Percentiles rank a stretch among this genome's conserved stretches.
Conservation (phyloP, 2,797 vertebrate genomes). For the Pampus argenteus region DNA sequence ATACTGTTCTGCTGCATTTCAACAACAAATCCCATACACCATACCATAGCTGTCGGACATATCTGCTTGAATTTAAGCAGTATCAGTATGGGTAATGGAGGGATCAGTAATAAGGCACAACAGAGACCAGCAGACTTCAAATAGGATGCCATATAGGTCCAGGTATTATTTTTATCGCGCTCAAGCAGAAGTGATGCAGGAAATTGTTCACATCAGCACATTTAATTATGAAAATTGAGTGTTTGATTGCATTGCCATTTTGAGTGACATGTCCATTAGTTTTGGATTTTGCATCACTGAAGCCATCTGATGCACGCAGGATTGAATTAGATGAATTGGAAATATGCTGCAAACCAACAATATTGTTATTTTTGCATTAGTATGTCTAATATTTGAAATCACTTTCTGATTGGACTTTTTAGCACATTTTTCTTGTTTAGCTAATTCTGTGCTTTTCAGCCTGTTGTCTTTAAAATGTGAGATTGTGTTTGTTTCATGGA, state of each 20-base stretch:
- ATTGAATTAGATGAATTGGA: conserved; percentile 23
- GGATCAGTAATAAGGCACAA: neutral
- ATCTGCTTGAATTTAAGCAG: neutral
- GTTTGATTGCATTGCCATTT: conserved; percentile 20
- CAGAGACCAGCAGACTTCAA: conserved; percentile 2
- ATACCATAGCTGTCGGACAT: neutral
- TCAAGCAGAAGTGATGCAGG: conserved; percentile 13
- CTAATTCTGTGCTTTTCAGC: conserved; percentile 2
- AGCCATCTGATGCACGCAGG: conserved; percentile 9
- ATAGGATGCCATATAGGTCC: conserved; percentile 1
- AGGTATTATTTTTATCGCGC: conserved; percentile 12
- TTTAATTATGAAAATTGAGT: conserved; percentile 27
- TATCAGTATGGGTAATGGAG: neutral
- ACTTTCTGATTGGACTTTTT: neutral
- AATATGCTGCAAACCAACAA: neutral
- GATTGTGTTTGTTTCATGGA: conserved; percentile 73
- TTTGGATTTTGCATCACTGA: conserved; percentile 46
- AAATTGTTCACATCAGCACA: conserved; percentile 27
- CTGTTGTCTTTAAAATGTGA: neutral
- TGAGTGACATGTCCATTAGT: conserved; percentile 20
- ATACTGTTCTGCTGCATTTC: neutral
- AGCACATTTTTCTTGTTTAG: neutral
- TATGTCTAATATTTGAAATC: neutral
- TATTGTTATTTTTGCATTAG: conserved; percentile 4
- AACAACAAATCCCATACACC: conserved; percentile 8